Percentiles rank a stretch among this genome's conserved stretches.
These are phyloP conservation scores for Riparia riparia DNA, from an alignment of 2,113 vertebrate genomes.

Conservation along the genomic window DNA sequence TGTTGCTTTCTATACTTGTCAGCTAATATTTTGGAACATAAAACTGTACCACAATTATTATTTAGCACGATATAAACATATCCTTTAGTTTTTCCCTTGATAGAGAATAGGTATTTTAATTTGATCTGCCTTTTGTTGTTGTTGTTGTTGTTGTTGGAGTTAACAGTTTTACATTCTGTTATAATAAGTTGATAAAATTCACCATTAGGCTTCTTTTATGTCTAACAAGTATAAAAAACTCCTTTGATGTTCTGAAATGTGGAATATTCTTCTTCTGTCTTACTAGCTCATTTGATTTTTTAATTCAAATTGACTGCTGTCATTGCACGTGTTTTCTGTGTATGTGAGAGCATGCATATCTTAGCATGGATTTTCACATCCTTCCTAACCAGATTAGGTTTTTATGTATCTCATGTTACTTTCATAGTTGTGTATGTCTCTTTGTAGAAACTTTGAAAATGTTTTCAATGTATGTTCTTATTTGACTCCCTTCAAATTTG, in stretches of 20 bases:
- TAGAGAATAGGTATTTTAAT: neutral
- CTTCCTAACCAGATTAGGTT: neutral
- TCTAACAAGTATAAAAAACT: neutral
- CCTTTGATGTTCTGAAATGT: neutral
- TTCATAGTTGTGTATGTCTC: neutral
- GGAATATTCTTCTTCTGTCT: neutral
- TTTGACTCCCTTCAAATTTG: neutral
- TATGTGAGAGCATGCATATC: neutral
- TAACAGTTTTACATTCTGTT: neutral
- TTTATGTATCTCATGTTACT: neutral
- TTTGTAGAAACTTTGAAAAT: neutral
- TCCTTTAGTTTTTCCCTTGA: neutral
- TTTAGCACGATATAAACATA: neutral
- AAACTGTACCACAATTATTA: neutral
- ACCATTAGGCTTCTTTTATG: neutral
- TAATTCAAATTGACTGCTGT: neutral
- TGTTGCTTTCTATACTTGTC: neutral
- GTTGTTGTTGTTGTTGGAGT: neutral
- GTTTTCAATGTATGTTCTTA: neutral
- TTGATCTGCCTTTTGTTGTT: neutral
- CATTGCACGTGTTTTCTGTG: neutral
- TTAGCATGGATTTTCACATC: neutral
- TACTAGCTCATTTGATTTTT: neutral
- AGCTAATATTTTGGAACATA: neutral
- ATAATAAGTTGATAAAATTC: neutral